Conservation (phyloP, 2,797 vertebrate species). For the Chelidonichthys spinosus region DNA sequence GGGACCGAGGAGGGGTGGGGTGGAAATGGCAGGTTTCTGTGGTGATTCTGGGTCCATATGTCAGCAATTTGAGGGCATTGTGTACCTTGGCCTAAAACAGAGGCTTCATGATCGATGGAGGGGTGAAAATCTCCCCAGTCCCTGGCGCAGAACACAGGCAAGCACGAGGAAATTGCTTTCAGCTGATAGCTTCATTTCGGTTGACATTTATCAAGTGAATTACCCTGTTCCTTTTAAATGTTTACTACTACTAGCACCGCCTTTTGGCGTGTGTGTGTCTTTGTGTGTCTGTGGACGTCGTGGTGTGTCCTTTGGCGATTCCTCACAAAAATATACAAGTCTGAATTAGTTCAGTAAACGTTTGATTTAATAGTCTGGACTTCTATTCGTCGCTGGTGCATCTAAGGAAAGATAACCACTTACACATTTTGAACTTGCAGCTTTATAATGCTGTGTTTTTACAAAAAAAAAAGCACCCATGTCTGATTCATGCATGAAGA, state of each 20-base stretch:
- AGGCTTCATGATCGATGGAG: slow-evolving; percentile 97
- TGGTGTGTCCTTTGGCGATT: slow-evolving; percentile 79
- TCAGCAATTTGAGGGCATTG: slow-evolving; percentile 99
- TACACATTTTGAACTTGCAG: slow-evolving; percentile 9
- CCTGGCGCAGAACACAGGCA: slow-evolving; percentile 87
- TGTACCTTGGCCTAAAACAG: slow-evolving; percentile 96
- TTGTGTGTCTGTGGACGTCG: slow-evolving; percentile 55
- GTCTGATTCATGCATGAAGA: neutral
- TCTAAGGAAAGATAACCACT: slow-evolving; percentile 39
- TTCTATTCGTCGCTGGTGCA: slow-evolving; percentile 41
- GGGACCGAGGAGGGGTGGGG: slow-evolving; percentile 73
- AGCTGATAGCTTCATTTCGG: slow-evolving; percentile 93
- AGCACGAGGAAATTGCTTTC: slow-evolving; percentile 95
- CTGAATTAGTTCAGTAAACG: slow-evolving; percentile 82
- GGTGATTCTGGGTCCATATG: slow-evolving; percentile 93
- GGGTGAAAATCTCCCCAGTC: slow-evolving; percentile 92
- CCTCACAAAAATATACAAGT: slow-evolving; percentile 82
- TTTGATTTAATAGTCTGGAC: slow-evolving; percentile 72
- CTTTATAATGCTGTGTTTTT: slow-evolving; percentile 22
- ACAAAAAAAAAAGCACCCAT: neutral
- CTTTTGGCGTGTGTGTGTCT: slow-evolving; percentile 39
- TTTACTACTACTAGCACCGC: slow-evolving; percentile 78
- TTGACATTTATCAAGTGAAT: slow-evolving; percentile 94
- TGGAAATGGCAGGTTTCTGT: slow-evolving; percentile 90
- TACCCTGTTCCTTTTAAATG: slow-evolving; percentile 82